A percentile compares a stretch with the other conserved stretches of the same genome.
Evolutionary conservation across 2,113 vertebrate genomes (phyloP).

Genomic region (Hippocampus abdominalis): DNA sequence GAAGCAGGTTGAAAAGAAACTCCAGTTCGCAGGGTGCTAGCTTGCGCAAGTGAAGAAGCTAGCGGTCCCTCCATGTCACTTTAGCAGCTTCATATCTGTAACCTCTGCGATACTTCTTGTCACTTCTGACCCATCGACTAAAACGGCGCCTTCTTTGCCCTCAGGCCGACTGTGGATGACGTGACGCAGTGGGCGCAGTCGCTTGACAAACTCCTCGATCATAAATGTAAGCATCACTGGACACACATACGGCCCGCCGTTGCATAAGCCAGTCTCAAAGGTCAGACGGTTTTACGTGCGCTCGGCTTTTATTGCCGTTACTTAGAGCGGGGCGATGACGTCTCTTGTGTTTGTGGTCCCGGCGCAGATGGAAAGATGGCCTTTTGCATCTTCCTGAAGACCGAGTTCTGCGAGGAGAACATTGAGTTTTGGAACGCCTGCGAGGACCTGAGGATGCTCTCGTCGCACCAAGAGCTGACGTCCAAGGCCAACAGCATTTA

Average conservation of each 20-base stretch:
- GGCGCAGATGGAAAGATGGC: conserved; percentile 74
- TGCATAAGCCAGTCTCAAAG: conserved; percentile 35
- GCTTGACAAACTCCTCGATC: conserved; percentile 83
- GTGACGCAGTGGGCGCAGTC: conserved; percentile 84
- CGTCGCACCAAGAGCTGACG: conserved; percentile 74
- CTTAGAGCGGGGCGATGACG: background rate
- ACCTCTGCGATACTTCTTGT: no score
- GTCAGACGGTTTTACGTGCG: conserved; percentile 9
- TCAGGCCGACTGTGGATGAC: conserved; percentile 83
- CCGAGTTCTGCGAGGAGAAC: conserved; percentile 85
- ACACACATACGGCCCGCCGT: background rate
- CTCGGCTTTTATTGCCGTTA: conserved; percentile 21
- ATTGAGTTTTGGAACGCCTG: conserved; percentile 86
- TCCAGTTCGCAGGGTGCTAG: no score
- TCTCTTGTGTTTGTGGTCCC: background rate
- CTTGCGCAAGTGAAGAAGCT: no score
- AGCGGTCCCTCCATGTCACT: no score
- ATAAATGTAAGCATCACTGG: conserved; percentile 81
- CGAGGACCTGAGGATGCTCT: conserved; percentile 76
- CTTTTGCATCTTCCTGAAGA: conserved; percentile 78
- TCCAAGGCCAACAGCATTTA: conserved; percentile 83
- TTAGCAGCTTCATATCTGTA: no score
- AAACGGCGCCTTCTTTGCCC: no score
- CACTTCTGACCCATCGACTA: no score
- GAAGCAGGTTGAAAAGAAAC: no score